These are phyloP conservation scores for Eurypyga helias DNA, from an alignment of 2,113 vertebrate species.

Conservation along the genomic window DNA sequence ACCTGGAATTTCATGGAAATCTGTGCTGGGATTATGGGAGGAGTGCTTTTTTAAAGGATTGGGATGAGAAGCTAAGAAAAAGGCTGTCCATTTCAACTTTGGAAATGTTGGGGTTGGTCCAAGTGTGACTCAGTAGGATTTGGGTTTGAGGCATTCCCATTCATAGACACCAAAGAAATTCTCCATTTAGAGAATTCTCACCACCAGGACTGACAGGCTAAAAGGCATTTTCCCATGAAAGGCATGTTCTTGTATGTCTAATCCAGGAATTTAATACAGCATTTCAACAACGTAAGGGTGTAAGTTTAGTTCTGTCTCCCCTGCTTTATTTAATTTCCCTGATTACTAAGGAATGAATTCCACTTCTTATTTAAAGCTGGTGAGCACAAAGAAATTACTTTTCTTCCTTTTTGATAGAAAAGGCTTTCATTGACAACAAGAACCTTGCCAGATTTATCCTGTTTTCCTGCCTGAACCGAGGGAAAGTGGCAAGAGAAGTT, in stretches of 20 bases:
- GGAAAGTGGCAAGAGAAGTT: neutral
- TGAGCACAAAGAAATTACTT: neutral
- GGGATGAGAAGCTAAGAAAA: neutral
- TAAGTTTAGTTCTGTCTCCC: neutral
- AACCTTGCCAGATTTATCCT: neutral
- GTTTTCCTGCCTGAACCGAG: neutral
- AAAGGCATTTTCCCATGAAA: constrained; percentile 35
- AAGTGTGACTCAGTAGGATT: neutral
- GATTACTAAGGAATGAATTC: constrained; percentile 37
- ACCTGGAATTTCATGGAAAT: neutral
- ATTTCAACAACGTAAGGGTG: constrained; percentile 16
- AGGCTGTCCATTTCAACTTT: neutral
- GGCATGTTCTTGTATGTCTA: neutral
- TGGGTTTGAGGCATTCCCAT: neutral
- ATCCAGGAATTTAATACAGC: constrained; percentile 57
- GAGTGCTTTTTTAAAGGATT: neutral
- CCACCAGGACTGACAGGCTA: neutral
- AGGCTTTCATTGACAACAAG: neutral
- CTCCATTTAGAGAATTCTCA: neutral
- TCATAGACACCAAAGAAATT: neutral
- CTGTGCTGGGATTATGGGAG: neutral
- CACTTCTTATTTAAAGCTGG: neutral
- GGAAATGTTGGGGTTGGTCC: neutral
- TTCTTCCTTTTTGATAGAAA: neutral
- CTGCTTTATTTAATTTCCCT: constrained; percentile 25